Percentiles rank a stretch among this genome's conserved stretches.
phyloP scores from a whole-genome alignment of 2,888 invertebrate genomes.

The Marasmarcha lunaedactyla region DNA sequence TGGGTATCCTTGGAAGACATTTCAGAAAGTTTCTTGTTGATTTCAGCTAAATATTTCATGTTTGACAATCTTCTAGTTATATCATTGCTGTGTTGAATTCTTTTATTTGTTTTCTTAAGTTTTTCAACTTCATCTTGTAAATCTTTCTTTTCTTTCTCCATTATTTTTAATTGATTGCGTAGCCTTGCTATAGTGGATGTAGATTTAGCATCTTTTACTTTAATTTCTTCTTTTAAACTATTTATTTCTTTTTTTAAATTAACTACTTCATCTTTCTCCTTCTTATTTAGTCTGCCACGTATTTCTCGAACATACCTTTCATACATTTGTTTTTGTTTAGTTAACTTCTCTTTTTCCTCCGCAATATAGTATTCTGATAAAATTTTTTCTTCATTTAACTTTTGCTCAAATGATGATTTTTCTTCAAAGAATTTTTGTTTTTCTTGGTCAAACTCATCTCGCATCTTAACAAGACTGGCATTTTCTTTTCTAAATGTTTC shows the following conservation, averaged over 20 bases:
- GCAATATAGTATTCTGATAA: slow-evolving; percentile 74
- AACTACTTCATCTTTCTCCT: slow-evolving; percentile 78
- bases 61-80: slow-evolving; percentile 71
- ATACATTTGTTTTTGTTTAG: slow-evolving; percentile 74
- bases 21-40: slow-evolving; percentile 70
- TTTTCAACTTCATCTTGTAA: slow-evolving; percentile 76
- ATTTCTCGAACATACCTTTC: slow-evolving; percentile 77
- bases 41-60: slow-evolving; percentile 80
- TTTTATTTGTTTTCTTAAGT: slow-evolving; percentile 75
- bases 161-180: slow-evolving; percentile 78
- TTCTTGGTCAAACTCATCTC: slow-evolving; percentile 73
- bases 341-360: slow-evolving; percentile 77
- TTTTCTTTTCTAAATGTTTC: slow-evolving; percentile 65
- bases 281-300: slow-evolving; percentile 74
- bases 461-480: slow-evolving; percentile 58
- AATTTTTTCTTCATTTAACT: slow-evolving; percentile 75
- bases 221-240: slow-evolving; percentile 75
- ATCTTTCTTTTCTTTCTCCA: slow-evolving; percentile 77
- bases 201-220: slow-evolving; percentile 79
- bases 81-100: slow-evolving; percentile 71
- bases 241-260: slow-evolving; percentile 74
- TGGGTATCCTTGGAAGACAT: slow-evolving; percentile 37
- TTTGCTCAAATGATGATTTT: slow-evolving; percentile 67
- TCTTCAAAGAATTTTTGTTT: slow-evolving; percentile 73
- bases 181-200: slow-evolving; percentile 79